Evolutionary conservation across 2,113 vertebrate genomes (phyloP).

Genomic region (Alligator sinensis): DNA sequence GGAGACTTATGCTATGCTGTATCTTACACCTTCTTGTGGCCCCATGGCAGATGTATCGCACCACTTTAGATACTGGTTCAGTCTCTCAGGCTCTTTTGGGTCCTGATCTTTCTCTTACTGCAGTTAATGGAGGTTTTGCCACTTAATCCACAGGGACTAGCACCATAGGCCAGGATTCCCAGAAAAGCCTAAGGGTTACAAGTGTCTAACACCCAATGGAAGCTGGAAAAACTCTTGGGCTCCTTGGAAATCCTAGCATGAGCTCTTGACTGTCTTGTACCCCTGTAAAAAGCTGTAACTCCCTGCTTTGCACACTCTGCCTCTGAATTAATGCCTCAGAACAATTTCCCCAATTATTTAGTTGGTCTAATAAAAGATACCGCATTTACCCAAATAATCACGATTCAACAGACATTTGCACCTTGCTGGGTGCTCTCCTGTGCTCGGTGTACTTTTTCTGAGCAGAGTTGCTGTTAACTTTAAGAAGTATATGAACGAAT

Average conservation of each 20-base stretch:
- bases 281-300: too few relatives aligned
- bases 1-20: neutral
- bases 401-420: neutral
- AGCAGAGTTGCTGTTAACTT: neutral
- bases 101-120: neutral
- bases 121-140: neutral
- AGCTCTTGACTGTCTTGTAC: too few relatives aligned
- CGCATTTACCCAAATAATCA: too few relatives aligned
- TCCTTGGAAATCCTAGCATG: neutral
- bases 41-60: neutral
- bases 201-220: neutral
- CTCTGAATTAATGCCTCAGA: too few relatives aligned
- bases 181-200: neutral
- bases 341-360: too few relatives aligned
- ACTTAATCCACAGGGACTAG: too few relatives aligned
- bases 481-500: fast-evolving
- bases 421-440: neutral
- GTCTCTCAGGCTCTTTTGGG: neutral
- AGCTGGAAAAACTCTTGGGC: neutral
- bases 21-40: neutral
- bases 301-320: too few relatives aligned
- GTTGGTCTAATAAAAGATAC: too few relatives aligned
- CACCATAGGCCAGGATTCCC: neutral
- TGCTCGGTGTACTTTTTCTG: neutral
- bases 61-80: neutral